A percentile compares a stretch with the other conserved stretches of the same genome.
Evolutionary conservation across 2,888 invertebrate genomes (phyloP).

Genomic region (Galerucella pusilla): DNA sequence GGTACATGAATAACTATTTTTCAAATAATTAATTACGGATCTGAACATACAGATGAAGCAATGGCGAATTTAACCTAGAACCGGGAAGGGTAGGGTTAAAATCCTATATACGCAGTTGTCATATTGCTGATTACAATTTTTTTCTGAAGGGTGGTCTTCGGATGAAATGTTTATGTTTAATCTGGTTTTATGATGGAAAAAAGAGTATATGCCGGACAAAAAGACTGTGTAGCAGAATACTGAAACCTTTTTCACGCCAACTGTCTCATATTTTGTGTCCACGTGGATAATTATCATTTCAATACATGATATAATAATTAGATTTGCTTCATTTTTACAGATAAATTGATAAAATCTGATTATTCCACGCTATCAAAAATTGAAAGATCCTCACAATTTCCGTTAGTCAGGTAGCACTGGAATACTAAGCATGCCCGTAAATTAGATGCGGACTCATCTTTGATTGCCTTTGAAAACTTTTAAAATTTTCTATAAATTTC

Average conservation of each 20-base stretch:
- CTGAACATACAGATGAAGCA: background rate
- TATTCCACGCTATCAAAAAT: no score
- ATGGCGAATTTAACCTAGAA: background rate
- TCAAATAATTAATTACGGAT: background rate
- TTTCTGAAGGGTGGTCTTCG: background rate
- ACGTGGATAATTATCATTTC: background rate
- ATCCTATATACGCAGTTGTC: constrained; percentile 1
- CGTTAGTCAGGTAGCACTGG: no score
- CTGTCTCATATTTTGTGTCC: background rate
- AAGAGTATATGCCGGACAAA: background rate
- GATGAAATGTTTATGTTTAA: constrained; percentile 1
- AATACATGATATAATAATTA: background rate
- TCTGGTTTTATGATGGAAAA: background rate
- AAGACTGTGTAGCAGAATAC: background rate
- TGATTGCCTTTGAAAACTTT: no score
- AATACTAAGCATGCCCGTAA: no score
- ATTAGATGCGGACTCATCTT: no score
- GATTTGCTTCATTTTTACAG: background rate
- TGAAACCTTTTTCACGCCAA: constrained; percentile 1
- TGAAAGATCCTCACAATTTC: no score
- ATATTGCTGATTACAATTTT: background rate
- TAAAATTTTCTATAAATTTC: no score
- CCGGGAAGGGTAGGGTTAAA: background rate
- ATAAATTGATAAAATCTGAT: no score
- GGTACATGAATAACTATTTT: background rate